Base-by-base conservation (phyloP, 2,888 invertebrate species). In the Idaea aversata region DNA sequence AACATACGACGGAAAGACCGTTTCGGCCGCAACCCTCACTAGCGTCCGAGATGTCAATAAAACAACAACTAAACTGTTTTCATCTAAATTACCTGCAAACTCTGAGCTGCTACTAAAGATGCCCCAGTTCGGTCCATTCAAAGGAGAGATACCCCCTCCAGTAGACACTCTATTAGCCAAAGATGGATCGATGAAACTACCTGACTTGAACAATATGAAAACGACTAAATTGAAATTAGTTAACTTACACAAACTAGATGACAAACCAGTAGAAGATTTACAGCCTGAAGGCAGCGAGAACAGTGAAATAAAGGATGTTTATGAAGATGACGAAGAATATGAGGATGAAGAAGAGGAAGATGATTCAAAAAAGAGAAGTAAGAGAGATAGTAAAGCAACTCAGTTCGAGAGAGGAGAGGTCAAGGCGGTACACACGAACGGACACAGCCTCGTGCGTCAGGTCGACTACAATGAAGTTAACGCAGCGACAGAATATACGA, bases 61-160 rank as follows among this genome's bases (percentile, higher is more conserved):
- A 65, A 84, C 88, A 0, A 86, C 80, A 67, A 72, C 77, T 4
- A 90, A 90, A 75, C 67, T 88, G 58, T 93, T 88, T 70, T 92
- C 93, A 10, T 83, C 92, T 0, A 93, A 92, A 74, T 76, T 93
- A 13, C 90, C 91, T 5, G 84, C 88, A 15, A 88, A 83, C 64
- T 80, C 95, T 0, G 94, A 96, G 65, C 88, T 95, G 59, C 86
- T 96, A 2, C 92, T 95, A 62, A 94, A 94, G 75, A 94, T 94
- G 35, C 97, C 97, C 2, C 97, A 97, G 79, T 96, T 96, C 73
- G 95, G 95, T 0, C 95, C 95, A 3, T 97, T 95, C 75, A 94
- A 93, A 75, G 97, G 97, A 0, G 96, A 97, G 78, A 93, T 96
- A 5, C 96, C 97, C 36, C 84, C 90, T 13, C 80, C 85, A 34